These are phyloP conservation scores for Lydus trimaculatus DNA, from an alignment of 2,888 invertebrate species.

Conservation along the genomic window DNA sequence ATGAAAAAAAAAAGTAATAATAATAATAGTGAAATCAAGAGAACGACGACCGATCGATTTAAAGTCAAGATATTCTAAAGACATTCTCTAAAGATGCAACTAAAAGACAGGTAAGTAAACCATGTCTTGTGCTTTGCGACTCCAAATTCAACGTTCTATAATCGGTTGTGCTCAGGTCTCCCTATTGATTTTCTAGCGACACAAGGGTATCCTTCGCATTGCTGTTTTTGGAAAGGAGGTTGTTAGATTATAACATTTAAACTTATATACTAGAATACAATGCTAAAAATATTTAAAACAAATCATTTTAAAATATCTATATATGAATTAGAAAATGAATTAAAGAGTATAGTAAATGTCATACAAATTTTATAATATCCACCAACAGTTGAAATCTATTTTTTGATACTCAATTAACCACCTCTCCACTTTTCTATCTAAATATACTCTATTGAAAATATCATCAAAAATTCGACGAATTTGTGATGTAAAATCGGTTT, in stretches of 20 bases:
- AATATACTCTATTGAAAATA: neutral
- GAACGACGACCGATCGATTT: neutral
- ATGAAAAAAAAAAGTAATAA: neutral
- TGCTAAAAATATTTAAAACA: conserved; percentile 14
- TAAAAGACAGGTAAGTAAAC: conserved; percentile 24
- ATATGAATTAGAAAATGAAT: neutral
- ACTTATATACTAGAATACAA: conserved; percentile 21
- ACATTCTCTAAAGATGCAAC: conserved; percentile 13
- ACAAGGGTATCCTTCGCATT: conserved; percentile 39
- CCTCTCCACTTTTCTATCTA: neutral
- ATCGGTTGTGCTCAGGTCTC: conserved; percentile 39
- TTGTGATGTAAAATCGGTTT: neutral
- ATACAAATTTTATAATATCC: neutral
- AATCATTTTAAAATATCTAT: neutral
- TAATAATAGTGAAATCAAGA: neutral
- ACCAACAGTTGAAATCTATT: neutral
- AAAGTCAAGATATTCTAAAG: conserved; percentile 3
- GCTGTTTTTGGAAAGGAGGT: conserved; percentile 24
- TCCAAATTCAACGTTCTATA: conserved; percentile 30
- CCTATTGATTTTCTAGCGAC: conserved; percentile 49
- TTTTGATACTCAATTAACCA: neutral
- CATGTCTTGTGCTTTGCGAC: conserved; percentile 24
- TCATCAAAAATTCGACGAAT: neutral
- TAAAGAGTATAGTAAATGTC: neutral
- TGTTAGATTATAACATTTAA: conserved; percentile 32